These are phyloP conservation scores for Apolygus lucorum DNA, from an alignment of 1,140 invertebrate species.

Conservation along the genomic window DNA sequence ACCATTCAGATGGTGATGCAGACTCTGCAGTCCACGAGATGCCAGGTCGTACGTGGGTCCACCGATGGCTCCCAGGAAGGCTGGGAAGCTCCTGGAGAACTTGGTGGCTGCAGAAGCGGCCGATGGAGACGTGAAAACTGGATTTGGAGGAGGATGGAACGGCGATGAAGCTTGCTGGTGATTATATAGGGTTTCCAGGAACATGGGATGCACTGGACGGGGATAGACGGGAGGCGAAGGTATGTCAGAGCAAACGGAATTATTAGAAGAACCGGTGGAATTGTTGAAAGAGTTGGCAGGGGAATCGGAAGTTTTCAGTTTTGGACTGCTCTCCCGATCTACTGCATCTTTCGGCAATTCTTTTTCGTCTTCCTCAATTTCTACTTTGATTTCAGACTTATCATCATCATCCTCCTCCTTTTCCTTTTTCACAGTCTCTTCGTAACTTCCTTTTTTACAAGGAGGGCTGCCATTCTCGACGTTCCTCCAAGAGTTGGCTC, in stretches of 20 bases:
- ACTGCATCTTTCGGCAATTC: constrained; percentile 33
- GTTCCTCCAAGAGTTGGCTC: constrained; percentile 19
- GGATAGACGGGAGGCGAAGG: constrained; percentile 56
- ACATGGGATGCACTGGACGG: constrained; percentile 63
- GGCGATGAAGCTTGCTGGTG: constrained; percentile 45
- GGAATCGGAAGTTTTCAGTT: constrained; percentile 22
- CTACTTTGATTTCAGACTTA: constrained; percentile 34
- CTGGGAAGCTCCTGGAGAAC: constrained; percentile 42
- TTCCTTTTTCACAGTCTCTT: constrained; percentile 31
- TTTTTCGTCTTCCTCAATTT: constrained; percentile 8
- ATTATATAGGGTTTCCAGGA: constrained; percentile 59
- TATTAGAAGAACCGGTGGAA: neutral
- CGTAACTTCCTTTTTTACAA: constrained; percentile 29
- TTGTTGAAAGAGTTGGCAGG: constrained; percentile 16
- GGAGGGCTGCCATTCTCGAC: constrained; percentile 11
- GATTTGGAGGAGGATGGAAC: constrained; percentile 31
- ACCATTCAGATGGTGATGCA: constrained; percentile 36
- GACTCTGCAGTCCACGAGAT: constrained; percentile 45
- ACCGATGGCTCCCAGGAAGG: constrained; percentile 36
- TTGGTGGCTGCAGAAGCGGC: constrained; percentile 20
- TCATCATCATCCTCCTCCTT: constrained; percentile 38
- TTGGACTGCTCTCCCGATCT: neutral
- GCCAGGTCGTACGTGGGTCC: constrained; percentile 38
- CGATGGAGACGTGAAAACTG: constrained; percentile 19
- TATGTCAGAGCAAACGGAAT: constrained; percentile 22